Percentiles rank a stretch among this genome's conserved stretches.
Evolutionary conservation across 1,140 invertebrate genomes (phyloP).

Genomic region (Calosoma granatense): DNA sequence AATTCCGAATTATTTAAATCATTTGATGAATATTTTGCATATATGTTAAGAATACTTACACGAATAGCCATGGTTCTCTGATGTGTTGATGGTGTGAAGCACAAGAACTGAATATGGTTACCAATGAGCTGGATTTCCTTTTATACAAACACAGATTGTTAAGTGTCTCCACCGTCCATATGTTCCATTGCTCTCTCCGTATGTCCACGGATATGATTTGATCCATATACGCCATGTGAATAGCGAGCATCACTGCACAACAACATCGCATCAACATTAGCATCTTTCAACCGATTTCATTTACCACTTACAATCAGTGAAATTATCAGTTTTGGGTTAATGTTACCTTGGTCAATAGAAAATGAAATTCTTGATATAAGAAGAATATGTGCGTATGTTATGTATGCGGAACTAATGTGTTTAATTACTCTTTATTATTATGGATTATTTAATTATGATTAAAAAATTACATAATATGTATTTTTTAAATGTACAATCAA

Average conservation of each 20-base stretch:
- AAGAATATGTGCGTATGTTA: too few relatives aligned
- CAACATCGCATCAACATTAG: neutral
- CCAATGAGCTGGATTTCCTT: neutral
- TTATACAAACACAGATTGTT: neutral
- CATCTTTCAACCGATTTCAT: neutral
- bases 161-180: neutral
- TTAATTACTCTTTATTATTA: too few relatives aligned
- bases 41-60: slow-evolving; percentile 30
- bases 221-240: slow-evolving; percentile 3
- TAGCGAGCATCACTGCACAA: neutral
- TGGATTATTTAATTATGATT: too few relatives aligned
- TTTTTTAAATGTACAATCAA: too few relatives aligned
- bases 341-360: too few relatives aligned
- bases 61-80: slow-evolving; percentile 77
- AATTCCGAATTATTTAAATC: neutral
- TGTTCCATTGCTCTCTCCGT: neutral
- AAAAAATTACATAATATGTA: too few relatives aligned
- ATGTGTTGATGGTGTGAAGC: slow-evolving; percentile 77
- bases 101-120: slow-evolving; percentile 27
- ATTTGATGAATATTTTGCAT: too few relatives aligned
- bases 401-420: too few relatives aligned
- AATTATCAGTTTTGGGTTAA: too few relatives aligned
- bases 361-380: too few relatives aligned
- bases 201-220: neutral
- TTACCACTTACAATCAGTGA: neutral